Base-by-base conservation (phyloP, 2,797 vertebrate genomes). In the Euthynnus affinis region DNA sequence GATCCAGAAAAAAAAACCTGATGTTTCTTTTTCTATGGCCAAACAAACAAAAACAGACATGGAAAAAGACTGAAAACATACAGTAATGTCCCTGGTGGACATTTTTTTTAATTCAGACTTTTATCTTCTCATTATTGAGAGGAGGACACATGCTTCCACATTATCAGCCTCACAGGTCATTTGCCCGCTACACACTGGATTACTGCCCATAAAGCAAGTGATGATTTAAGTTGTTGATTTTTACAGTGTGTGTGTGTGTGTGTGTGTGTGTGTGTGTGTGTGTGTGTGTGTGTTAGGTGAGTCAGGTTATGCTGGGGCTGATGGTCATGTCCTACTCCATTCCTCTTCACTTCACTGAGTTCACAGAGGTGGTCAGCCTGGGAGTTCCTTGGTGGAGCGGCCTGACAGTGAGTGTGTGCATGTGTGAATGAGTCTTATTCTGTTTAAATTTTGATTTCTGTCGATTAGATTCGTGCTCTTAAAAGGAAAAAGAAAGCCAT, bases 351-450 rank as follows among this genome's bases (percentile, higher is more conserved):
- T 66, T 73, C 37, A 60, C 72, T 7, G 72, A 93, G 8, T 0
- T 68, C 42, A 94, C 95, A 15, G 87, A 94, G 48, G 89, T 94
- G 15, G 34, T 95, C 17, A 48, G 0, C 10, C 58, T 92, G n/a
- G 93, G 94, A 1, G 94, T 95, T 22, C 93, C 95, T 0, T 95
- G 94, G 93, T 95, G 95, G 95, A 95, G 92, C 3, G 91, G 94
- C 29, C 17, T 94, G 49, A 75, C 63, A 73, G 95, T 95, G 78
- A 94, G 66, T 66, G 25, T 63, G 4, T 77, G 22, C 76, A 0
- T 58, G 17, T 58, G 29, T 32, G 29, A 32, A 6, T 32, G 15
- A 40, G 23, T 42, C 14, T 49, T 22, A 20, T 4, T 57, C 18
- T 69, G 2, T 22, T 34, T 56, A 29, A 3, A 25, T 66, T 70